Percentiles rank a stretch among this genome's conserved stretches.
Evolutionary conservation across 2,113 vertebrate genomes (phyloP).

Genomic region (Chloebia gouldiae): DNA sequence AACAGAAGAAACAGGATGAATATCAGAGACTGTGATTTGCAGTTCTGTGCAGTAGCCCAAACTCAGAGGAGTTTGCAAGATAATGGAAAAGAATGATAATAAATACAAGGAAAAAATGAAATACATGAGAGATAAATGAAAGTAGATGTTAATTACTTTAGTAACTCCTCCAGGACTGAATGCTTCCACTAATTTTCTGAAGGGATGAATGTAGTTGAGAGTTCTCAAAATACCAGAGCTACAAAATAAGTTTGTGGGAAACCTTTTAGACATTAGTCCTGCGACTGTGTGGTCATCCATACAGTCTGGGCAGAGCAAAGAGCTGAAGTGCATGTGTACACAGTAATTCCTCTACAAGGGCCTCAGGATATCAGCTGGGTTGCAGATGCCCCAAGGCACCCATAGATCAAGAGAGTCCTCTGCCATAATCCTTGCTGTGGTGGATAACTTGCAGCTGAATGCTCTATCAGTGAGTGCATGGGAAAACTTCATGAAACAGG

Average conservation of each 20-base stretch:
- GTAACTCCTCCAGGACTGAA: neutral
- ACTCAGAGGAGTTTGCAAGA: neutral
- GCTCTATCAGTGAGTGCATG: neutral
- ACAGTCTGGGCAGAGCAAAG: neutral
- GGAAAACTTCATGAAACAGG: neutral
- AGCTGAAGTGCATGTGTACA: neutral
- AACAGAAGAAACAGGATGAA: neutral
- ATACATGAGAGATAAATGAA: neutral
- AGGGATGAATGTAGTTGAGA: neutral
- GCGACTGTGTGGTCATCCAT: neutral
- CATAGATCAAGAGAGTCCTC: neutral
- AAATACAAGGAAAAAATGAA: neutral
- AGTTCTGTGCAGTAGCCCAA: neutral
- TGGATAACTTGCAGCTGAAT: neutral
- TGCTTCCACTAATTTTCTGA: neutral
- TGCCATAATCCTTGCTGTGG: fast-evolving
- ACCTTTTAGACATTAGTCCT: neutral
- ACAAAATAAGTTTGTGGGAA: neutral
- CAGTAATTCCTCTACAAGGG: neutral
- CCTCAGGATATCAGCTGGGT: neutral
- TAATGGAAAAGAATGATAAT: neutral
- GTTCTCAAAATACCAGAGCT: neutral
- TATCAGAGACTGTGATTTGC: neutral
- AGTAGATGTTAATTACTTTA: neutral
- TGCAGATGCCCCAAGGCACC: fast-evolving